Base-by-base conservation (phyloP, 2,797 vertebrate genomes). In the Parambassis ranga region DNA sequence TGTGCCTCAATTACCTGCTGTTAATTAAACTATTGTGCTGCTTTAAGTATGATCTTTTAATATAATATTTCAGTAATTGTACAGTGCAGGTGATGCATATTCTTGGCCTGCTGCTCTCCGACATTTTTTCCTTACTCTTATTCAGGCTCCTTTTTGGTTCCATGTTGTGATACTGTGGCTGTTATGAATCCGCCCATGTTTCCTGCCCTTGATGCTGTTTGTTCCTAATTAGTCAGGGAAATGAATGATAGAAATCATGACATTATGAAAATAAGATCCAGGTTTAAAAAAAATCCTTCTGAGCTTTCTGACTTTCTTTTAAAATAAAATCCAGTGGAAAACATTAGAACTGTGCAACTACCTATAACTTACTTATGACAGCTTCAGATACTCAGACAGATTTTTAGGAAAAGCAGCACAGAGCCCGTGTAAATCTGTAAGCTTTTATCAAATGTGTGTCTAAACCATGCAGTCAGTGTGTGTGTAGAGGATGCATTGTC, bases 1-100 rank as follows among this genome's bases (percentile, higher is more conserved):
- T 49, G 42, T 11, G 56, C 23, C 48, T 67, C 37, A 76, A 57
- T 80, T 71, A 74, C 48, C 42, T 42, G 3, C 57, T 2, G 19
- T 38, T 71, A 65, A 67, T 79, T 62, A 69, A 69, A 66, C 13
- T 46, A 13, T 33, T 53, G 35, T 26, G 16, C 10, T 50, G 20
- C 44, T 52, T 67, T n/a, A 20, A 64, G 50, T 50, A 6, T 41
- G 19, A 60, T 59, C 18, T 42, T 50, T 64, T 50, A 23, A 27
- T 26, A 28, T 11, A 1, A 30, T 50, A 39, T 57, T 52, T 50
- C 2, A 48, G 11, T 50, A 0, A 35, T 19, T 35, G 58, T 41
- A 3, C 42, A 24, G 30, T 33, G 6, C 11, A 44, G 15, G 48
- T 60, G 41, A 28, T 14, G 11, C 5, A 0, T 26, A 6, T 3